Percentiles rank a stretch among this genome's conserved stretches.
These are phyloP conservation scores for Pterois miles DNA, from an alignment of 2,797 vertebrate genomes.

Conservation along the genomic window DNA sequence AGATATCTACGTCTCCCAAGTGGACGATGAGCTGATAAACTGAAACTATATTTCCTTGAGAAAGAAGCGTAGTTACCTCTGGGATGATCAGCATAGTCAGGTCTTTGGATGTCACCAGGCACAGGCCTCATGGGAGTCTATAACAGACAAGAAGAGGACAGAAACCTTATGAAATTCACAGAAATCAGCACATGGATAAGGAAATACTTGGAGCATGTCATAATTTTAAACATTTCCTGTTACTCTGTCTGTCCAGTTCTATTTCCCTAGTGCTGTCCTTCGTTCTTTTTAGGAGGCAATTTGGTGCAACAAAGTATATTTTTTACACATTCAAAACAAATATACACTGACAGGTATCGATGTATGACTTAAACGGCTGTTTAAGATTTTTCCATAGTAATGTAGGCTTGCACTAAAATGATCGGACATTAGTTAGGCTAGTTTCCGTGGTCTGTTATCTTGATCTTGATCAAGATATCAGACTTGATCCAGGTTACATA, in stretches of 20 bases:
- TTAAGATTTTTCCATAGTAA: background rate
- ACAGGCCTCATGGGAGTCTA: slow-evolving; percentile 95
- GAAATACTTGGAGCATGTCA: background rate
- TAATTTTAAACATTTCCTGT: background rate
- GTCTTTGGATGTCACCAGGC: slow-evolving; percentile 95
- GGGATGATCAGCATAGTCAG: slow-evolving; percentile 98
- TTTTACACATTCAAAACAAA: background rate
- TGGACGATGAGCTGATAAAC: background rate
- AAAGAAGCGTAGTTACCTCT: slow-evolving; percentile 87
- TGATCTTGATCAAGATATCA: no score
- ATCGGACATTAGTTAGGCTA: no score
- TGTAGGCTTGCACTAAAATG: no score
- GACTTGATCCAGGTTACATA: no score
- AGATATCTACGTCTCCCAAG: background rate
- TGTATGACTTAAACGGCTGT: background rate
- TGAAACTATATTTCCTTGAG: background rate
- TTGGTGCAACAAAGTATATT: background rate
- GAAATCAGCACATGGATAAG: background rate
- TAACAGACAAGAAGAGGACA: slow-evolving; percentile 25
- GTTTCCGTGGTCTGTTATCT: no score
- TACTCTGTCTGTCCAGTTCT: background rate
- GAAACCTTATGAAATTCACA: background rate
- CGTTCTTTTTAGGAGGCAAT: background rate
- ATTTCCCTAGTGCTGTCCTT: background rate
- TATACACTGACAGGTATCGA: background rate